Conservation (phyloP, 2,888 invertebrate genomes). For the Scaptodrosophila latifasciaeformis region DNA sequence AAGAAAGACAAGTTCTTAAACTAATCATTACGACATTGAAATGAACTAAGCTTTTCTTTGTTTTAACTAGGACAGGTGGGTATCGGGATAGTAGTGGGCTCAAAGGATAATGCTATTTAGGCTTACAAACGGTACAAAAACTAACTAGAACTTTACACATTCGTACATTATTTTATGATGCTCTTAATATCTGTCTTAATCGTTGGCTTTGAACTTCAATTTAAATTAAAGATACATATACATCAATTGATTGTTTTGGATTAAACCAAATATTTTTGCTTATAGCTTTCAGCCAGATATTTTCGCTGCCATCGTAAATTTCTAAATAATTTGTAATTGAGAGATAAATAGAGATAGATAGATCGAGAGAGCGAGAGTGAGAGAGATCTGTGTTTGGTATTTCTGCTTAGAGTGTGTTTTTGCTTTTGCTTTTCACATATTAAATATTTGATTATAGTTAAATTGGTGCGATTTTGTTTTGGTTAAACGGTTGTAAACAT, state of each 20-base stretch:
- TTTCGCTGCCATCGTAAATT: too few relatives aligned
- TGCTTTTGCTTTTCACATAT: constrained; percentile 12
- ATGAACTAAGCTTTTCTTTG: constrained; percentile 5
- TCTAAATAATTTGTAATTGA: constrained; percentile 34
- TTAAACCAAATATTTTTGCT: too few relatives aligned
- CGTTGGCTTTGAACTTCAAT: too few relatives aligned
- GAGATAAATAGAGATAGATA: too few relatives aligned
- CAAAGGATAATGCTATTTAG: constrained; percentile 6
- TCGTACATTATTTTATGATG: constrained; percentile 2
- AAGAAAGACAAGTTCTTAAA: constrained; percentile 32
- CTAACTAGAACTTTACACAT: constrained; percentile 38
- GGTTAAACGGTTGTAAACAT: too few relatives aligned
- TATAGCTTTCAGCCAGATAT: too few relatives aligned
- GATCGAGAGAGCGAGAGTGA: too few relatives aligned
- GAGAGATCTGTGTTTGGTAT: constrained; percentile 27
- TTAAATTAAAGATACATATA: constrained; percentile 17
- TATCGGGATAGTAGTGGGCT: constrained; percentile 16
- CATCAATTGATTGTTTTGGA: too few relatives aligned
- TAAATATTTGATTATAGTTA: too few relatives aligned
- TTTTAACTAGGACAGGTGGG: neutral
- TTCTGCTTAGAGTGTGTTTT: too few relatives aligned
- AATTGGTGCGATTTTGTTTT: too few relatives aligned
- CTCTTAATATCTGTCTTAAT: too few relatives aligned
- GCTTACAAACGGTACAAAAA: constrained; percentile 47
- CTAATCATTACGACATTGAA: constrained; percentile 18